Evolutionary conservation across 2,113 vertebrate genomes (phyloP).

Genomic region (Clarias magur): DNA sequence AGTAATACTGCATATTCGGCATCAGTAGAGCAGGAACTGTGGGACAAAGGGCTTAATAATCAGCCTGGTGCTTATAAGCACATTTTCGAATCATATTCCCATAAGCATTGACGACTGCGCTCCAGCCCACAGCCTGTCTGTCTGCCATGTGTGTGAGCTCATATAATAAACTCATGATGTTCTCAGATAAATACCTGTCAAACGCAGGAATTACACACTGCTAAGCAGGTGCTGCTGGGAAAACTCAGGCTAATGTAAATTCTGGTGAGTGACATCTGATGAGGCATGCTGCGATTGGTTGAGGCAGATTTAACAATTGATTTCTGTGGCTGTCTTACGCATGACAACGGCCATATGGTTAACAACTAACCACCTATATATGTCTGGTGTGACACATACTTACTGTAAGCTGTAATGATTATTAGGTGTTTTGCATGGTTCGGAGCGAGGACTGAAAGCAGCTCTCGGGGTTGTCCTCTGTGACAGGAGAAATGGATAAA

Average conservation of each 20-base stretch:
- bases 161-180: constrained; percentile 56
- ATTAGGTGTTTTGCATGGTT: not conserved
- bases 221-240: constrained; percentile 47
- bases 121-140: constrained; percentile 26
- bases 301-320: constrained; percentile 49
- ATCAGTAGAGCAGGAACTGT: constrained; percentile 17
- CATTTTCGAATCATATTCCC: constrained; percentile 48
- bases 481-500: not conserved
- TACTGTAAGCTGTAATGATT: constrained; percentile 4
- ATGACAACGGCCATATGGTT: constrained; percentile 25
- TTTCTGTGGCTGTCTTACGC: constrained; percentile 28
- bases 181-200: constrained; percentile 57
- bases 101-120: constrained; percentile 18
- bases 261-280: constrained; percentile 36
- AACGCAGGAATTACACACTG: constrained; percentile 54
- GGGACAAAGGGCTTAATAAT: constrained; percentile 38
- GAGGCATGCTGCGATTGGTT: constrained; percentile 45
- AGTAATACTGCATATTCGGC: constrained; percentile 8
- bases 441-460: not conserved
- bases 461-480: constrained; percentile 1
- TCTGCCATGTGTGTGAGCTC: constrained; percentile 36
- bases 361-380: not conserved
- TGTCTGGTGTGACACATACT: constrained; percentile 17
- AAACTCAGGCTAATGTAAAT: constrained; percentile 41
- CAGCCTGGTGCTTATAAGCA: constrained; percentile 40